Evolutionary conservation across 1,140 invertebrate genomes (phyloP).

Genomic region (Coptotermes formosanus): DNA sequence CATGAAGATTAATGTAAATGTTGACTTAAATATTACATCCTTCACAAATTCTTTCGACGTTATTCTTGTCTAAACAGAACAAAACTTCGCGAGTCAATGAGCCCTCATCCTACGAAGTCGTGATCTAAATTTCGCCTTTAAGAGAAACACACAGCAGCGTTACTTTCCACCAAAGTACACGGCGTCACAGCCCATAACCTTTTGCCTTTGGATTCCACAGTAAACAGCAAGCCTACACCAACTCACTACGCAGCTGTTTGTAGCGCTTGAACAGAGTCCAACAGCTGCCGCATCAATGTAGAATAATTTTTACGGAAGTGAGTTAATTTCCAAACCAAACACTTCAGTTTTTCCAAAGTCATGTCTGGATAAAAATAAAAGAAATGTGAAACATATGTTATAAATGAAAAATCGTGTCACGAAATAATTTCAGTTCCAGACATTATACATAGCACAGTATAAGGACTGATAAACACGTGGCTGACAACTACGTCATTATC

Average conservation of each 20-base stretch:
- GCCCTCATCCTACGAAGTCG: too few relatives aligned
- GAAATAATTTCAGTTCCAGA: neutral
- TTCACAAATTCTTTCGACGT: too few relatives aligned
- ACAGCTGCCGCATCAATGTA: neutral
- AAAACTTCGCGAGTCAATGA: too few relatives aligned
- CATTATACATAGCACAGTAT: neutral
- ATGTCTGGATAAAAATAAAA: too few relatives aligned
- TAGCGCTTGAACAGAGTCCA: slow-evolving; percentile 35
- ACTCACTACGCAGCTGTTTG: slow-evolving; percentile 35
- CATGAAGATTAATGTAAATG: too few relatives aligned
- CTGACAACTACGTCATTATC: neutral
- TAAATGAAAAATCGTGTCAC: neutral
- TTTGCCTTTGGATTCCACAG: too few relatives aligned
- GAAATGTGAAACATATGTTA: neutral
- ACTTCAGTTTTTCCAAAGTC: neutral
- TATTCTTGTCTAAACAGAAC: too few relatives aligned
- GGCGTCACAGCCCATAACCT: too few relatives aligned
- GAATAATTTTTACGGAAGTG: neutral
- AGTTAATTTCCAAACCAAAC: slow-evolving; percentile 16
- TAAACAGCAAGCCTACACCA: neutral
- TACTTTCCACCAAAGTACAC: too few relatives aligned
- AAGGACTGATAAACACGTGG: neutral
- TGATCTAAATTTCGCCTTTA: too few relatives aligned
- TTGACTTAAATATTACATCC: too few relatives aligned
- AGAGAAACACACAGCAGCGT: too few relatives aligned